Conservation (phyloP, 2,797 vertebrate genomes). For the Triplophysa bombifrons region DNA sequence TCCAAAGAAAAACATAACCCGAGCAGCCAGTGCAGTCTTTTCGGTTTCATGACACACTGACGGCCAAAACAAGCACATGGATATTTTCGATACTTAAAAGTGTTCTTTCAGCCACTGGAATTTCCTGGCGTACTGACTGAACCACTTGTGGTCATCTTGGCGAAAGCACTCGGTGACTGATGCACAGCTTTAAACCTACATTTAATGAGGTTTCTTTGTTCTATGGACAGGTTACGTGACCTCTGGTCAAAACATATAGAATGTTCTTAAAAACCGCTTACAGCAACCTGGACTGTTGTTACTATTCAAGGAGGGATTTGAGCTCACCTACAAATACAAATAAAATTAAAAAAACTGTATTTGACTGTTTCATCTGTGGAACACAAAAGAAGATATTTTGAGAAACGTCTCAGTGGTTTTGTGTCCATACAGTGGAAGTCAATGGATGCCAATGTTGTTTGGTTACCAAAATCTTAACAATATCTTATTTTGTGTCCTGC, state of each 20-base stretch:
- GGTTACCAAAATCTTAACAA: neutral
- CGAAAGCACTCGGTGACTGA: conserved; percentile 46
- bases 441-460: neutral
- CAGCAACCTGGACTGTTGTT: too few relatives aligned
- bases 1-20: conserved; percentile 61
- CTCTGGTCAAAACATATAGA: neutral
- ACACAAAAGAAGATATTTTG: neutral
- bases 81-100: conserved; percentile 67
- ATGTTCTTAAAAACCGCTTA: neutral
- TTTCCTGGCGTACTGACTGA: conserved; percentile 52
- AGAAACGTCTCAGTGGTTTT: neutral
- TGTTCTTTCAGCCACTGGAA: conserved; percentile 57
- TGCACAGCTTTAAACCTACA: conserved; percentile 56
- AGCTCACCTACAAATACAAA: neutral
- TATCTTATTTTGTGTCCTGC: neutral
- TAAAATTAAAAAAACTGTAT: too few relatives aligned
- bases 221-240: conserved; percentile 19
- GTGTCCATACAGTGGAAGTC: neutral
- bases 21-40: conserved; percentile 57
- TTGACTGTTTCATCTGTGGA: too few relatives aligned
- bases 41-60: conserved; percentile 60
- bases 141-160: conserved; percentile 54
- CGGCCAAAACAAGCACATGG: conserved; percentile 54
- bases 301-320: too few relatives aligned
- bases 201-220: conserved; percentile 63